phyloP scores from a whole-genome alignment of 2,888 invertebrate genomes.

The Papilio gigon region DNA sequence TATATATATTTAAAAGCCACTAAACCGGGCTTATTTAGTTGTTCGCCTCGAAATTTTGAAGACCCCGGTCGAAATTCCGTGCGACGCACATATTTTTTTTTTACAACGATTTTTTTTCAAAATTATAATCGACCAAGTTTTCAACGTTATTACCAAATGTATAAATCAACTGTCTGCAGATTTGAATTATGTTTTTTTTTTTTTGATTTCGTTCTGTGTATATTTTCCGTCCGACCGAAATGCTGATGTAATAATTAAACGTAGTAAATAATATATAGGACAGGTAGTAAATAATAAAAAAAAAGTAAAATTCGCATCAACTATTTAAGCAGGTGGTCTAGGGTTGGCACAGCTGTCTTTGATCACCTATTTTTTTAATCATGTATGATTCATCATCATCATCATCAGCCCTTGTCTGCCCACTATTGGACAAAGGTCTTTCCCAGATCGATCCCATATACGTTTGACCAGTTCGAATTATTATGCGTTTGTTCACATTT shows the following conservation, averaged over 20 bases:
- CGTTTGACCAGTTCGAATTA: neutral
- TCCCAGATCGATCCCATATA: too few relatives aligned
- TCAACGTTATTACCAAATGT: neutral
- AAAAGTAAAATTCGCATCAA: too few relatives aligned
- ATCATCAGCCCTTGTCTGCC: too few relatives aligned
- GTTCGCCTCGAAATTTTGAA: constrained; percentile 23
- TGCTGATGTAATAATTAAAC: too few relatives aligned
- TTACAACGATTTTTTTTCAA: neutral
- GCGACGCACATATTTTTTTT: neutral
- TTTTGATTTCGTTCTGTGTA: neutral
- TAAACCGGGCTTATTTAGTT: neutral
- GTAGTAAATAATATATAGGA: too few relatives aligned
- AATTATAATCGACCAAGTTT: neutral
- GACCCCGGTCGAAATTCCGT: constrained; percentile 16
- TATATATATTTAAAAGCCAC: constrained; percentile 1
- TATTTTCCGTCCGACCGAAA: neutral
- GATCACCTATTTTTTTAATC: too few relatives aligned
- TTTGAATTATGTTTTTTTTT: neutral
- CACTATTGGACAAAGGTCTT: too few relatives aligned
- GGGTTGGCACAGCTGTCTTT: too few relatives aligned
- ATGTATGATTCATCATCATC: too few relatives aligned
- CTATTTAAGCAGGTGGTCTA: too few relatives aligned
- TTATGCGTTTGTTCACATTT: neutral
- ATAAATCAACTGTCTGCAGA: neutral
- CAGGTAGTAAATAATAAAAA: too few relatives aligned